A percentile compares a stretch with the other conserved stretches of the same genome.
phyloP scores from a whole-genome alignment of 2,113 vertebrate species.

The Forbesichthys agassizii region DNA sequence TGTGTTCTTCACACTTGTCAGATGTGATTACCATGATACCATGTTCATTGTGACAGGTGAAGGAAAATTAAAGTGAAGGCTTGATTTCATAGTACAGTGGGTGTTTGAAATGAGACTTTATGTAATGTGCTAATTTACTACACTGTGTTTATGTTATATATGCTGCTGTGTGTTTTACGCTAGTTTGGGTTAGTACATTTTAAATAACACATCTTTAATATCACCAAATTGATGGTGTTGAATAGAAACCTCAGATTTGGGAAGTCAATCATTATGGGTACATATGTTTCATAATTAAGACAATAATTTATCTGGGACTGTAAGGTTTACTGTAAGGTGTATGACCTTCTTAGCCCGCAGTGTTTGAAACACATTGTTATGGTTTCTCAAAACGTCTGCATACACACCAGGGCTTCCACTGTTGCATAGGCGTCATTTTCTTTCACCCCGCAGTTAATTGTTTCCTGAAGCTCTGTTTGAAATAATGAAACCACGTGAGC shows the following conservation, averaged over 20 bases:
- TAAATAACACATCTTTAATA: too few relatives aligned
- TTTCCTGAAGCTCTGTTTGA: slow-evolving; percentile 67
- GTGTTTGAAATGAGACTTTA: slow-evolving; percentile 3
- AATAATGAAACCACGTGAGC: slow-evolving; percentile 67
- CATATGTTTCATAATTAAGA: too few relatives aligned
- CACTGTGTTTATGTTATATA: background rate
- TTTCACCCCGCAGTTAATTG: slow-evolving; percentile 58
- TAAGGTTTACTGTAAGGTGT: background rate
- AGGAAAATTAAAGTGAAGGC: slow-evolving; percentile 4
- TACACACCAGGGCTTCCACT: slow-evolving; percentile 38
- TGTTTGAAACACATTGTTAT: slow-evolving; percentile 43
- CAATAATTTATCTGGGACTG: too few relatives aligned
- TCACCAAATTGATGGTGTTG: too few relatives aligned
- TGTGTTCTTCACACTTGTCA: background rate
- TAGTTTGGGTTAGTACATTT: too few relatives aligned
- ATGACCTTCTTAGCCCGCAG: slow-evolving; percentile 26
- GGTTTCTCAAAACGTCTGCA: slow-evolving; percentile 52
- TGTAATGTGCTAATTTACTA: background rate
- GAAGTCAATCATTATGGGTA: slow-evolving; percentile 4
- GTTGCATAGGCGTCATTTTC: slow-evolving; percentile 34
- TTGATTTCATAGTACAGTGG: slow-evolving; percentile 10
- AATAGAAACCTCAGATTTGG: too few relatives aligned
- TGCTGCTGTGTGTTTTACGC: too few relatives aligned
- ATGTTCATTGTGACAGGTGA: background rate
- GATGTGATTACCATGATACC: background rate